Evolutionary conservation across 2,888 invertebrate species (phyloP).

Genomic region (Ophion costatus): DNA sequence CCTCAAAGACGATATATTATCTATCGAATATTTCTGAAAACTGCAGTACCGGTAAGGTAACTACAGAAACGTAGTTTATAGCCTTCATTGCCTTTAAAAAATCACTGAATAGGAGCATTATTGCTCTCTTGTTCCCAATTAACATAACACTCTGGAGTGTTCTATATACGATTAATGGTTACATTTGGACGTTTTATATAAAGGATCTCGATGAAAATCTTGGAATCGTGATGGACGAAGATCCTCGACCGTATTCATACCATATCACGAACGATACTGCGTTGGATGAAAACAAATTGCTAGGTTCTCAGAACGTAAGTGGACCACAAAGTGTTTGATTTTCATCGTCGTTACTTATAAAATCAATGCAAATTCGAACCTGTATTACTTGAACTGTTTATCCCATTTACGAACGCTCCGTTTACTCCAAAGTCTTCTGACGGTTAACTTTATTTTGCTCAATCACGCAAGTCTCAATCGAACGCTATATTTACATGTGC

Average conservation of each 20-base stretch:
- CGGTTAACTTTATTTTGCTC: not conserved
- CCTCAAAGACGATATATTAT: too few relatives aligned
- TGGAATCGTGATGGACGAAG: slow-evolving; percentile 3
- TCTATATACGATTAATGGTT: not conserved
- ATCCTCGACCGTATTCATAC: slow-evolving; percentile 2
- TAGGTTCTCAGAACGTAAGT: slow-evolving; percentile 6
- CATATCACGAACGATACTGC: not conserved
- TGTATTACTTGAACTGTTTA: not conserved
- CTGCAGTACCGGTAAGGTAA: too few relatives aligned
- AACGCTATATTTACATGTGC: too few relatives aligned
- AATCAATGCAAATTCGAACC: not conserved
- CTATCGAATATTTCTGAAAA: too few relatives aligned
- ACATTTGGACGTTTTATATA: slow-evolving; percentile 8
- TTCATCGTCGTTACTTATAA: not conserved
- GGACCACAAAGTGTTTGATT: slow-evolving; percentile 8
- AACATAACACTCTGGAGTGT: slow-evolving; percentile 11
- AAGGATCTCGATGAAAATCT: slow-evolving; percentile 11
- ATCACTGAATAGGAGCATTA: not conserved
- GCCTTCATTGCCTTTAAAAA: too few relatives aligned
- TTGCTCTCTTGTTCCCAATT: slow-evolving; percentile 8
- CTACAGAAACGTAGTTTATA: too few relatives aligned
- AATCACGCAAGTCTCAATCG: too few relatives aligned
- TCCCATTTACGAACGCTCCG: not conserved
- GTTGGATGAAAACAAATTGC: not conserved
- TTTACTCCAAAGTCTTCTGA: not conserved